Evolutionary conservation across 2,888 invertebrate genomes (phyloP).

Genomic region (Leucophora obtusa): DNA sequence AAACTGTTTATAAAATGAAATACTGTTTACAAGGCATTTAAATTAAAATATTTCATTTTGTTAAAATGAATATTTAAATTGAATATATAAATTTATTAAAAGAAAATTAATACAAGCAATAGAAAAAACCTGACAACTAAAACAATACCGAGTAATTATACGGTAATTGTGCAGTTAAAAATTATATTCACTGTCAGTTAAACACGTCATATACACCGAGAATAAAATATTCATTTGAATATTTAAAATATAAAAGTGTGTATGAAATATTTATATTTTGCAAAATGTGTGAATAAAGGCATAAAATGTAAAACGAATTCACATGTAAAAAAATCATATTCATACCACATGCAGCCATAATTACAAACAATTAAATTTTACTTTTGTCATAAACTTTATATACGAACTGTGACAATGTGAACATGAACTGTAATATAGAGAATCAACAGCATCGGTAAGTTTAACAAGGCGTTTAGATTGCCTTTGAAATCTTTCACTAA

Average conservation of each 20-base stretch:
- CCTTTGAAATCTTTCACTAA: not conserved
- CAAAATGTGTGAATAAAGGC: slow-evolving; percentile 37
- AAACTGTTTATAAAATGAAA: slow-evolving; percentile 39
- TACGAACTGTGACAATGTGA: slow-evolving; percentile 31
- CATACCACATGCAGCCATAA: not conserved
- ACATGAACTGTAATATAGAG: not conserved
- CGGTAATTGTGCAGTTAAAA: slow-evolving; percentile 57
- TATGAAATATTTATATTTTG: slow-evolving; percentile 28
- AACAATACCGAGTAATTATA: slow-evolving; percentile 43
- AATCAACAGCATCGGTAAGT: not conserved
- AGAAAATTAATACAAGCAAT: slow-evolving; percentile 1
- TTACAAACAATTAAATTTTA: slow-evolving; percentile 49
- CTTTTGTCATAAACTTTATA: slow-evolving; percentile 16
- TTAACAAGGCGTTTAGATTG: not conserved
- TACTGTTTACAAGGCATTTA: slow-evolving; percentile 24
- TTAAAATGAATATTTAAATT: slow-evolving; percentile 49
- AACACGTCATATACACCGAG: slow-evolving; percentile 38
- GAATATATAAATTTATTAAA: slow-evolving; percentile 36
- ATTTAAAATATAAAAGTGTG: slow-evolving; percentile 3
- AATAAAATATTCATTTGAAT: slow-evolving; percentile 30
- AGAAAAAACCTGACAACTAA: slow-evolving; percentile 4
- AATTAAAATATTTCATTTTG: slow-evolving; percentile 32
- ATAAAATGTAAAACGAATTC: slow-evolving; percentile 31
- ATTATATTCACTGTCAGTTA: slow-evolving; percentile 51
- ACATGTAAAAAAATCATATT: not conserved